Evolutionary conservation across 2,797 vertebrate genomes (phyloP).

Genomic region (Galagoides demidoff): DNA sequence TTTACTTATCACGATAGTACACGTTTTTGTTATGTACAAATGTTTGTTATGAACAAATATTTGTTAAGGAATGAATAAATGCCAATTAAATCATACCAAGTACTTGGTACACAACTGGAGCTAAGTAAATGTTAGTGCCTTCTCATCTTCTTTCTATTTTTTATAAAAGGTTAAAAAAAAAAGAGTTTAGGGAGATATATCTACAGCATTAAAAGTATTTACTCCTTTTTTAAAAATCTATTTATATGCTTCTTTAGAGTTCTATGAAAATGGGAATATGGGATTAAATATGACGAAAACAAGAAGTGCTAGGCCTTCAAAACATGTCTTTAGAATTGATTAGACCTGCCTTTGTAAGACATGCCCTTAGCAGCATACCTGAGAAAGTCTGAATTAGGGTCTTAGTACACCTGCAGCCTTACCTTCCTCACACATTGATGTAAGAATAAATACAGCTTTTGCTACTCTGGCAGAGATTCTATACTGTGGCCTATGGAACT

Average conservation of each 20-base stretch:
- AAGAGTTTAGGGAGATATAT: not conserved
- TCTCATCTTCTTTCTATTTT: not conserved
- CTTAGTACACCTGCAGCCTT: not conserved
- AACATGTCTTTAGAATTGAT: not conserved
- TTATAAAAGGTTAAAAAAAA: not conserved
- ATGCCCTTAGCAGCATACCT: not conserved
- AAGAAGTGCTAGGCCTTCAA: not conserved
- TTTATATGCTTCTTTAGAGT: not conserved
- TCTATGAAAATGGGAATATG: not conserved
- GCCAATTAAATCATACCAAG: not conserved
- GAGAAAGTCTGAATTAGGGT: not conserved
- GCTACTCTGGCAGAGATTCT: not conserved
- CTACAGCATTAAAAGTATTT: not conserved
- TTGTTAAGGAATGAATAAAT: slow-evolving; percentile 15
- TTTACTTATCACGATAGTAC: not conserved
- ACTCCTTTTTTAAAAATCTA: not conserved
- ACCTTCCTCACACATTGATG: not conserved
- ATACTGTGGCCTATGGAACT: not conserved
- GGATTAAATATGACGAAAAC: slow-evolving; percentile 15
- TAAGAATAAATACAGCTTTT: not conserved
- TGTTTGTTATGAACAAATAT: not conserved
- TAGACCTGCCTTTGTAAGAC: not conserved
- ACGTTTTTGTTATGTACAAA: not conserved
- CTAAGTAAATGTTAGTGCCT: slow-evolving; percentile 1
- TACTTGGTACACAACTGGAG: not conserved